phyloP scores from a whole-genome alignment of 2,888 invertebrate species.

The Eristalinus aeneus region DNA sequence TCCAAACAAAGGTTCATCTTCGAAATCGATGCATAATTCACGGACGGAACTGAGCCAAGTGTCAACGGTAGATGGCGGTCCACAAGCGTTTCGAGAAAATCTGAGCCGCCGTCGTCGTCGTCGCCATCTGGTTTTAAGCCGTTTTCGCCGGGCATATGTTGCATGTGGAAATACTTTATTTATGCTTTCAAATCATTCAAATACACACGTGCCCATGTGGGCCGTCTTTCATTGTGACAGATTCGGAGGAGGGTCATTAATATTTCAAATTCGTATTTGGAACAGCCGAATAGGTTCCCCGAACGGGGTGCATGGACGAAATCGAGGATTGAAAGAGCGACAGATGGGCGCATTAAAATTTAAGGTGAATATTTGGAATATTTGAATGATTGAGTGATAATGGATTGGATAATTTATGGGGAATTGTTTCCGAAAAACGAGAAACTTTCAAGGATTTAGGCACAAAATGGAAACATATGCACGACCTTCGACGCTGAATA shows the following conservation, averaged over 20 bases:
- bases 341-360: not conserved
- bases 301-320: conserved; percentile 6
- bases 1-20: not conserved
- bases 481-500: not conserved
- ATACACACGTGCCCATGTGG: not conserved
- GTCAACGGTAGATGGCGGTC: not conserved
- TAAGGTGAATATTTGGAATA: not conserved
- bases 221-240: conserved; percentile 21
- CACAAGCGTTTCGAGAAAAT: not conserved
- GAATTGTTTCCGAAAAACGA: not conserved
- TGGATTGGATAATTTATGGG: not conserved
- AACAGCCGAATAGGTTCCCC: conserved; percentile 48
- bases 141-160: conserved; percentile 2
- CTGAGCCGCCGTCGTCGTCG: not conserved
- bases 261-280: conserved; percentile 61
- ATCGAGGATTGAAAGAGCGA: not conserved
- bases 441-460: not conserved
- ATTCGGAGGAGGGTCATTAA: conserved; percentile 44
- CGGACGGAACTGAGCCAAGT: not conserved
- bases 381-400: conserved; percentile 23
- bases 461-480: conserved; percentile 16
- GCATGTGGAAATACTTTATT: conserved; percentile 25
- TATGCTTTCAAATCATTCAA: not conserved
- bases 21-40: not conserved
- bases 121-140: not conserved